Base-by-base conservation (phyloP, 2,797 vertebrate species). In the Sorex maritimensis region DNA sequence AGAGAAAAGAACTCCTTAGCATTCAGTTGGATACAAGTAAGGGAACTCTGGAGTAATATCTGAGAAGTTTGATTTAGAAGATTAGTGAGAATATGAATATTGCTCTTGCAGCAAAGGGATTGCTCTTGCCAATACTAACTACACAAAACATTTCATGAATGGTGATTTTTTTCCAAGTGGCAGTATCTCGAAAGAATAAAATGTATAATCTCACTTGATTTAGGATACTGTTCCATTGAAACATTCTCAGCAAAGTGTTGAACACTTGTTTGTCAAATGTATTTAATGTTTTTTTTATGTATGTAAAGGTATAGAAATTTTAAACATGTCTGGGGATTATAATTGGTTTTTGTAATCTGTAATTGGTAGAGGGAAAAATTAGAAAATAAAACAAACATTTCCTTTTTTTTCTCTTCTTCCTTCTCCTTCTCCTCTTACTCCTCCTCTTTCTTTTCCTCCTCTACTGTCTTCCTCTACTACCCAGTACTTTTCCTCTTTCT, bases 31-130 rank as follows among this genome's bases (percentile, higher is more conserved):
- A 90, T 15, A 90, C 7, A n/a, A 74, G 61, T 86, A 94, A 88
- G 84, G 93, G 94, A 94, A 28, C 24, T 81, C 73, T 86, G 96
- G 55, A 93, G 65, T 96, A 88, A 84, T 38, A 80, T 94, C 41
- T 93, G 82, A 82, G 95, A 23, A 87, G 61, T 85, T 97, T 93
- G 86, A 90, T 94, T 96, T 92, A 92, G 89, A 97, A 38, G 80
- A 65, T 28, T 65, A 65, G 87, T 17, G 75, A 61, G 91, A 81
- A 38, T 89, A 69, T 30, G 26, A 78, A 63, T 83, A 38, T 58
- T 93, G 78, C 80, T 96, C 84, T 65, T 93, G 85, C 79, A 91
- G 78, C 78, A 89, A 46, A 82, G 61, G 80, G n/a, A 0, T 6
- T 93, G 5, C 28, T 5, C 65, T 81, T 95, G 95, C 82, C 86